Conservation (phyloP, 2,888 invertebrate species). For the Orthosia cruda region DNA sequence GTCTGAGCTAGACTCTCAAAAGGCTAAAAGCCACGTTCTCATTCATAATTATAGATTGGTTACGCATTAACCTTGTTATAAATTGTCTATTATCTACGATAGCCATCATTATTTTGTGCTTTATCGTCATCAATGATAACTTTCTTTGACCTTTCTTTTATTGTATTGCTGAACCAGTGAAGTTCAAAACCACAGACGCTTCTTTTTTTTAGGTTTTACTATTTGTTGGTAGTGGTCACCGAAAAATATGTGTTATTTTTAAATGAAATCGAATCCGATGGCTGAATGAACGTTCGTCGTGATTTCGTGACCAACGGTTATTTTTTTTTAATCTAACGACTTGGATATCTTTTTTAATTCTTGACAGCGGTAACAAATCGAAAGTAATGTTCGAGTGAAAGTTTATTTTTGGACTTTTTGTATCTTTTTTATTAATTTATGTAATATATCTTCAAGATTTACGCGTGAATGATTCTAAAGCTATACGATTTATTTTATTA, state of each 20-base stretch:
- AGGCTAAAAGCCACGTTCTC: slow-evolving; percentile 8
- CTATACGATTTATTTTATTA: neutral
- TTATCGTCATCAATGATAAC: neutral
- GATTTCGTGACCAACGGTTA: slow-evolving; percentile 54
- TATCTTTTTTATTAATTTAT: slow-evolving; percentile 23
- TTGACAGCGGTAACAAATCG: slow-evolving; percentile 56
- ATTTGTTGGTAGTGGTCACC: slow-evolving; percentile 21
- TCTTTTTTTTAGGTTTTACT: neutral
- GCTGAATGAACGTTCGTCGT: slow-evolving; percentile 41
- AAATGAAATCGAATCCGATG: slow-evolving; percentile 32
- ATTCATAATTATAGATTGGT: slow-evolving; percentile 18
- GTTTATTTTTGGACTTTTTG: slow-evolving; percentile 44
- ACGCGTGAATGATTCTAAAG: neutral
- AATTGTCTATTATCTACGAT: slow-evolving; percentile 10
- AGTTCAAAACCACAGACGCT: slow-evolving; percentile 30
- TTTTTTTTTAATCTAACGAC: slow-evolving; percentile 35
- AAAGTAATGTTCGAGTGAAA: slow-evolving; percentile 67
- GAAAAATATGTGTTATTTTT: slow-evolving; percentile 39
- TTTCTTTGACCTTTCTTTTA: slow-evolving; percentile 39
- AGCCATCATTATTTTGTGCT: neutral
- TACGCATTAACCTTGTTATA: slow-evolving; percentile 7
- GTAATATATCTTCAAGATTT: slow-evolving; percentile 12
- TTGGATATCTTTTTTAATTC: slow-evolving; percentile 57
- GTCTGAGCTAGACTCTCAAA: neutral
- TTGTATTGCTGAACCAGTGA: slow-evolving; percentile 16